These are phyloP conservation scores for Teleogryllus oceanicus DNA, from an alignment of 2,888 invertebrate genomes.

Conservation along the genomic window DNA sequence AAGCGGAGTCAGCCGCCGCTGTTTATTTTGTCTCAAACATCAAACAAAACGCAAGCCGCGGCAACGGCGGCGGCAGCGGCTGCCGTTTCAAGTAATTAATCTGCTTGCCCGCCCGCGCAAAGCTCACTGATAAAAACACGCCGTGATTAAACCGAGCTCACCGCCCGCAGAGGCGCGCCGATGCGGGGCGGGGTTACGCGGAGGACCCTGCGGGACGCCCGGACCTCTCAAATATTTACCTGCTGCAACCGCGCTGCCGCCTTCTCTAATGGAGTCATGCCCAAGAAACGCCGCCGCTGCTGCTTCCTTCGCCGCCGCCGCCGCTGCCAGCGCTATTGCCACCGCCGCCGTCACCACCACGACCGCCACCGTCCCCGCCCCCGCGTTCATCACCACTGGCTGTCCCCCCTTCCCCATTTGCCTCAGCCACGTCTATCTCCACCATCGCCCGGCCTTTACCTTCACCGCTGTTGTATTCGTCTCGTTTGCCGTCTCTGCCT, in stretches of 20 bases:
- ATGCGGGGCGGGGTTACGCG: too few relatives aligned
- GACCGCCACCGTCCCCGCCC: not conserved
- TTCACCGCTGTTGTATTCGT: too few relatives aligned
- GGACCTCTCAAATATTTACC: not conserved
- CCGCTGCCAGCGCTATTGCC: not conserved
- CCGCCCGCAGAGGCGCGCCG: not conserved
- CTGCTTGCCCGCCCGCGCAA: slow-evolving; percentile 10
- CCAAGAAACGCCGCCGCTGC: not conserved
- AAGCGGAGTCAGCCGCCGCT: not conserved
- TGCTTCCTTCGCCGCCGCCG: not conserved
- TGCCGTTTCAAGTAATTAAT: slow-evolving; percentile 18
- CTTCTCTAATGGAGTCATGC: slow-evolving; percentile 8
- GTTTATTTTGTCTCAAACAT: slow-evolving; percentile 18
- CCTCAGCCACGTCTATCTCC: too few relatives aligned
- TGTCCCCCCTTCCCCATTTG: too few relatives aligned
- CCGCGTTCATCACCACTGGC: not conserved
- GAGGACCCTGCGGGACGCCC: not conserved
- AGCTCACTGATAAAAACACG: slow-evolving; percentile 18
- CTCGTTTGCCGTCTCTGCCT: too few relatives aligned
- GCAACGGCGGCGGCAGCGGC: not conserved
- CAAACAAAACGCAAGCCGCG: slow-evolving; percentile 9
- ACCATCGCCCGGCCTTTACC: too few relatives aligned
- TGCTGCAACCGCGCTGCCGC: not conserved
- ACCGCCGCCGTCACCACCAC: not conserved
- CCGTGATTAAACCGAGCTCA: slow-evolving; percentile 6